These are phyloP conservation scores for Bursaphelenchus okinawaensis DNA, from an alignment of 2,888 invertebrate genomes.

Conservation along the genomic window DNA sequence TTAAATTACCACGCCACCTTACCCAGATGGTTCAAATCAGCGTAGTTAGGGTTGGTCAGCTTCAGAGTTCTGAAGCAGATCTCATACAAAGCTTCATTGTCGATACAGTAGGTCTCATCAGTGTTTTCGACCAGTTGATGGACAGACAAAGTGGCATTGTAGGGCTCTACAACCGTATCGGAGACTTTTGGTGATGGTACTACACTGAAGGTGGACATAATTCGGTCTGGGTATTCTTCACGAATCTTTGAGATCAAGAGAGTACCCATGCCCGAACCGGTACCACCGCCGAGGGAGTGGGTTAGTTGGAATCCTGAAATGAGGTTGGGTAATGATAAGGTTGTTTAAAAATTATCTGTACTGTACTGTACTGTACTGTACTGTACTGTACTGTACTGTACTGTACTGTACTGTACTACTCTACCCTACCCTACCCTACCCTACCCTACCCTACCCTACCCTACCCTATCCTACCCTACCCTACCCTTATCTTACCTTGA, in stretches of 20 bases:
- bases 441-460: too few species aligned
- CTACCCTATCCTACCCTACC: too few species aligned
- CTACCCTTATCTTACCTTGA: conserved; percentile 66
- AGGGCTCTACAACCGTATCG: conserved; percentile 71
- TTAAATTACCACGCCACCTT: not conserved
- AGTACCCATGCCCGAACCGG: conserved; percentile 82
- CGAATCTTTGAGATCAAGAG: conserved; percentile 88
- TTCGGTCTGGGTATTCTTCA: conserved; percentile 94
- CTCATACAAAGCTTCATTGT: conserved; percentile 64
- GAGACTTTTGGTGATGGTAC: conserved; percentile 56
- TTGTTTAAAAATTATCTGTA: too few species aligned
- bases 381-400: too few species aligned
- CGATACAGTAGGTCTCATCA: conserved; percentile 62
- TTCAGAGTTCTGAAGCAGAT: conserved; percentile 65
- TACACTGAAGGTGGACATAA: conserved; percentile 94
- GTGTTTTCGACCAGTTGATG: conserved; percentile 61
- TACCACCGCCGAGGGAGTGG: conserved; percentile 78
- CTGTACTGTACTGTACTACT: too few species aligned
- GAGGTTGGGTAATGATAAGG: not conserved
- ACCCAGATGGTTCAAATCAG: conserved; percentile 77
- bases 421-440: too few species aligned
- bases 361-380: too few species aligned
- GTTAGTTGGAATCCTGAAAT: conserved; percentile 74
- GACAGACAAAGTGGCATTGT: conserved; percentile 64
- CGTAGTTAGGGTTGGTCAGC: conserved; percentile 72